These are phyloP conservation scores for Lasioglossum vierecki DNA, from an alignment of 2,888 invertebrate genomes.

Conservation along the genomic window DNA sequence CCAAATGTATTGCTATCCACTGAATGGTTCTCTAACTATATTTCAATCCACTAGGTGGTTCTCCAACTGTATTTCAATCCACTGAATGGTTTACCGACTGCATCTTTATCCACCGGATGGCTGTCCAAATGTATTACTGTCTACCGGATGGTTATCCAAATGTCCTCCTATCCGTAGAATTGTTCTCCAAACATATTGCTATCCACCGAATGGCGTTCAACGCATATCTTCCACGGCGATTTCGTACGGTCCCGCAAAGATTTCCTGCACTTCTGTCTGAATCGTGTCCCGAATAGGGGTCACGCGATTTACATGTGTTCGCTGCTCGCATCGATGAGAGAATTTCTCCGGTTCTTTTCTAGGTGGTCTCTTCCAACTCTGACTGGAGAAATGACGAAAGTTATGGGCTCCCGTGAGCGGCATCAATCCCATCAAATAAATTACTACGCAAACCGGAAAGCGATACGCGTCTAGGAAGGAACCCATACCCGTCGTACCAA, in stretches of 20 bases:
- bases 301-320: slow-evolving; percentile 72
- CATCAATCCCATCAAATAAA: slow-evolving; percentile 66
- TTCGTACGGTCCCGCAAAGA: slow-evolving; percentile 54
- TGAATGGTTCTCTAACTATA: background rate
- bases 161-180: background rate
- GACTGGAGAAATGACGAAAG: slow-evolving; percentile 72
- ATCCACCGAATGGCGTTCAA: background rate
- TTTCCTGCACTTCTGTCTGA: slow-evolving; percentile 61
- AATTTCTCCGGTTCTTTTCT: slow-evolving; percentile 72
- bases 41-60: too few species aligned
- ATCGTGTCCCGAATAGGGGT: slow-evolving; percentile 70
- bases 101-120: background rate
- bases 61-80: background rate
- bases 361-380: slow-evolving; percentile 68
- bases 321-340: slow-evolving; percentile 55
- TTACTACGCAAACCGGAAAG: slow-evolving; percentile 53
- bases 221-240: slow-evolving; percentile 1
- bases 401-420: slow-evolving; percentile 67
- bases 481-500: background rate
- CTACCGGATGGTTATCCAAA: background rate
- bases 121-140: background rate
- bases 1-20: background rate
- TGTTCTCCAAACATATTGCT: background rate
- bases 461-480: slow-evolving; percentile 19
- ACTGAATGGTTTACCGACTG: background rate